Evolutionary conservation across 2,797 vertebrate species (phyloP).

Genomic region (Cossypha polioptera): DNA sequence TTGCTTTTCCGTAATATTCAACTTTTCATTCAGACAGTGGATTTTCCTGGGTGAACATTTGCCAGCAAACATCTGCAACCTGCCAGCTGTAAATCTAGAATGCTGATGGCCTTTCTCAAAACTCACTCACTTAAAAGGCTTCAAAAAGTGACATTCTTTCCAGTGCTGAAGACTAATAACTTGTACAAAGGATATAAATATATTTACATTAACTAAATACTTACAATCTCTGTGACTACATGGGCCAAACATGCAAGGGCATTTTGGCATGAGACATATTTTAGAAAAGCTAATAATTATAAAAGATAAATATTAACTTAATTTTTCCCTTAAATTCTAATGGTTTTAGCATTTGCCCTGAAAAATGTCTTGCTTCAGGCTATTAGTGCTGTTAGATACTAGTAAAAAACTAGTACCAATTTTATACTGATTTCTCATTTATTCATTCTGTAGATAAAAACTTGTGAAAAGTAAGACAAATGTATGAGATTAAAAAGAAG

Average conservation of each 20-base stretch:
- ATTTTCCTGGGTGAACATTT: slow-evolving; percentile 21
- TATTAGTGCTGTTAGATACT: not conserved
- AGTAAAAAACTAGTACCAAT: not conserved
- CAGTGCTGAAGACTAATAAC: slow-evolving; percentile 14
- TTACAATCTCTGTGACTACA: not conserved
- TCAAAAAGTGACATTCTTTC: slow-evolving; percentile 1
- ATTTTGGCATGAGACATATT: not conserved
- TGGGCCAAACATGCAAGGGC: not conserved
- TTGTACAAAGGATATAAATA: not conserved
- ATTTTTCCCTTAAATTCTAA: not conserved
- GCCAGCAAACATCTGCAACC: slow-evolving; percentile 22
- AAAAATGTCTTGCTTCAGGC: not conserved
- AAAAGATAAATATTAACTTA: not conserved
- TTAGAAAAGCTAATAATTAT: not conserved
- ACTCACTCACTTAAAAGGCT: slow-evolving; percentile 17
- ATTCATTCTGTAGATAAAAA: not conserved
- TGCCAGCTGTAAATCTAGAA: slow-evolving; percentile 34
- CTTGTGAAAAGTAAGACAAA: not conserved
- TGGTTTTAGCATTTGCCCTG: not conserved
- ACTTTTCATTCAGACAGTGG: not conserved
- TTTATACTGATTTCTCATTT: not conserved
- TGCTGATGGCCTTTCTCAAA: not conserved
- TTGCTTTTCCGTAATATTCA: not conserved
- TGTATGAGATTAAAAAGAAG: not conserved
- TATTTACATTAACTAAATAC: slow-evolving; percentile 34